phyloP scores from a whole-genome alignment of 2,113 vertebrate species.

The Antechinus flavipes region DNA sequence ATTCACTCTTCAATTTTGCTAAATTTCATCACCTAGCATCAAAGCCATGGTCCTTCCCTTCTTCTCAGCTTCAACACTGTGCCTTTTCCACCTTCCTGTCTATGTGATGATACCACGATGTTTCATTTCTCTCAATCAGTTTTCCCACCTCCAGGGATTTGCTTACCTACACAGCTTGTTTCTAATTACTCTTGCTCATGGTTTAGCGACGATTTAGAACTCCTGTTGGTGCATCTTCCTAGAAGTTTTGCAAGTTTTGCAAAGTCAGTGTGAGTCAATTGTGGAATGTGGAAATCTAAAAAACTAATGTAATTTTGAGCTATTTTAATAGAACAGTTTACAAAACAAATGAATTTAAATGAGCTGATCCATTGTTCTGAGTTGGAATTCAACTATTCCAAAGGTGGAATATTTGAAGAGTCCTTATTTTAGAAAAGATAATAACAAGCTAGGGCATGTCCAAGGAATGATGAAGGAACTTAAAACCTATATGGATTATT shows the following conservation, averaged over 20 bases:
- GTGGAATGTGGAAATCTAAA: not conserved
- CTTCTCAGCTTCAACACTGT: not conserved
- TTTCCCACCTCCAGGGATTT: conserved; percentile 28
- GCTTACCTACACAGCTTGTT: conserved; percentile 50
- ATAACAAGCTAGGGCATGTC: not conserved
- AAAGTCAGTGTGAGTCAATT: not conserved
- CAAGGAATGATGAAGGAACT: not conserved
- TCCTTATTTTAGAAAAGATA: not conserved
- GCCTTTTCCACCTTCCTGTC: not conserved
- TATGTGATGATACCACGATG: not conserved
- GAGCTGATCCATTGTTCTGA: not conserved
- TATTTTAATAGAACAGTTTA: not conserved
- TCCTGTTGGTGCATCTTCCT: conserved; percentile 16
- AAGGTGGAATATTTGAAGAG: not conserved
- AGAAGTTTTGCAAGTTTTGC: conserved; percentile 40
- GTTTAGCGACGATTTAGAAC: conserved; percentile 46
- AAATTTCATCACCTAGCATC: not conserved
- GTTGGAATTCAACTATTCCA: not conserved
- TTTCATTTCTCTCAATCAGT: conserved; percentile 1
- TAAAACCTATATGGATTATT: not conserved
- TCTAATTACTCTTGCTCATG: conserved; percentile 34
- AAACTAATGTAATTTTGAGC: not conserved
- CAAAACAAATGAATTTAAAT: not conserved
- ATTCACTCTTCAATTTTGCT: not conserved
- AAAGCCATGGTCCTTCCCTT: not conserved